Evolutionary conservation across 1,140 invertebrate species (phyloP).

Genomic region (Panulirus ornatus): DNA sequence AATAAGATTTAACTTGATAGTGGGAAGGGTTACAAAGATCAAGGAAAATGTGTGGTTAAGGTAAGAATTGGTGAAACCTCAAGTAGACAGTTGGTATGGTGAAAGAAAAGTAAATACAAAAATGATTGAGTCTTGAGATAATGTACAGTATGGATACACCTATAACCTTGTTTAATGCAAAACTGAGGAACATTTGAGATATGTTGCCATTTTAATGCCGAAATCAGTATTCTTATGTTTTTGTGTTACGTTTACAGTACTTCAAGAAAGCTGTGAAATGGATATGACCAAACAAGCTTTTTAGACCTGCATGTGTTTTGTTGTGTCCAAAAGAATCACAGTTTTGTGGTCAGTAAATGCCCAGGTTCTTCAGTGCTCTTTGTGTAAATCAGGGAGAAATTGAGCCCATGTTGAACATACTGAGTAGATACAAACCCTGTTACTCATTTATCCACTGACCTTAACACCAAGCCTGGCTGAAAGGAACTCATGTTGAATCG

Average conservation of each 20-base stretch:
- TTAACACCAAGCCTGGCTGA: constrained; percentile 2
- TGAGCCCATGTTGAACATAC: background rate
- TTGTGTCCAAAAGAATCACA: background rate
- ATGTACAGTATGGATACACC: no score
- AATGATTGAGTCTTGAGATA: no score
- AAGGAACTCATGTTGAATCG: constrained; percentile 77
- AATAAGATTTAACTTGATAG: no score
- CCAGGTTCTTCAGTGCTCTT: background rate
- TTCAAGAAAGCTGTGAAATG: background rate
- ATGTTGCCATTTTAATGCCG: no score
- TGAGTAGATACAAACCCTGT: background rate
- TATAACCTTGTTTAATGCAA: no score
- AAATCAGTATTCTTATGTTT: no score
- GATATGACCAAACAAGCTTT: background rate
- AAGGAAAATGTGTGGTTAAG: no score
- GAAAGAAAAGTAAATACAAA: no score
- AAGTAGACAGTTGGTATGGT: no score
- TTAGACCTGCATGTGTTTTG: background rate
- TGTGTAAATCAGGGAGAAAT: background rate
- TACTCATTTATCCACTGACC: background rate
- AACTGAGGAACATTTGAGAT: no score
- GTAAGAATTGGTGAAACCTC: no score
- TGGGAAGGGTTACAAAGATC: no score
- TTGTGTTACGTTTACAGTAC: background rate
- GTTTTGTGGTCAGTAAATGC: background rate